A percentile compares a stretch with the other conserved stretches of the same genome.
These are phyloP conservation scores for Furcula furcula DNA, from an alignment of 2,888 invertebrate species.

Conservation along the genomic window DNA sequence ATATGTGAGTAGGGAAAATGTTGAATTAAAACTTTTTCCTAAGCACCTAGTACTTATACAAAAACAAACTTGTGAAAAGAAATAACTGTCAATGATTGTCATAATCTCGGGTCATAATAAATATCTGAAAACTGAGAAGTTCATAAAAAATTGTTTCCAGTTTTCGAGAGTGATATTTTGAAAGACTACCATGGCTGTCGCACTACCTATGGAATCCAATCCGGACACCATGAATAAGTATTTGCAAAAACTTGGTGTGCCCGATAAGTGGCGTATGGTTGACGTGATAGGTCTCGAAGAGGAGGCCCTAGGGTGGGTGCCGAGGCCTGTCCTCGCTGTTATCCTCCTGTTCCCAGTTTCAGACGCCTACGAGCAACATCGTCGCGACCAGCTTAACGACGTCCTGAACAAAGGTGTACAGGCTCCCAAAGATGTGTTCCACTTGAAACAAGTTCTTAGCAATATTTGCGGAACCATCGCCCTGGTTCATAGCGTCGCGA, in stretches of 20 bases:
- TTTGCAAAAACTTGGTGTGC: slow-evolving; percentile 89
- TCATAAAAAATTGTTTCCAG: too few species aligned
- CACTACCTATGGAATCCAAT: slow-evolving; percentile 79
- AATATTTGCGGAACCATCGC: slow-evolving; percentile 99
- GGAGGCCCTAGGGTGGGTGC: slow-evolving; percentile 91
- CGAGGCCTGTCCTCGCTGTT: slow-evolving; percentile 91
- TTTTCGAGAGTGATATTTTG: too few species aligned
- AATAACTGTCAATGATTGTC: too few species aligned
- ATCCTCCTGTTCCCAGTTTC: slow-evolving; percentile 93
- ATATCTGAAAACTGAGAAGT: too few species aligned
- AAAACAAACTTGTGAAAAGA: too few species aligned
- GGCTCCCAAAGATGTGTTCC: slow-evolving; percentile 86
- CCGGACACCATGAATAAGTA: slow-evolving; percentile 86
- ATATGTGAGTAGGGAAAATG: too few species aligned
- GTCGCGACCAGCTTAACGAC: slow-evolving; percentile 83
- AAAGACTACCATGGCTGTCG: slow-evolving; percentile 41
- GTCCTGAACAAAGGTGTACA: slow-evolving; percentile 79
- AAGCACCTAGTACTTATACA: too few species aligned
- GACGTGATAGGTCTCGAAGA: slow-evolving; percentile 96
- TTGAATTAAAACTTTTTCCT: too few species aligned
- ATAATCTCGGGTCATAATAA: too few species aligned
- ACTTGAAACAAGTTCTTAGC: slow-evolving; percentile 92
- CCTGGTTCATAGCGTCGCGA: slow-evolving; percentile 95
- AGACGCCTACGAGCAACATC: slow-evolving; percentile 87
- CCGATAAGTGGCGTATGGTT: slow-evolving; percentile 89